Base-by-base conservation (phyloP, 1,140 invertebrate species). In the Eurosta solidaginis region DNA sequence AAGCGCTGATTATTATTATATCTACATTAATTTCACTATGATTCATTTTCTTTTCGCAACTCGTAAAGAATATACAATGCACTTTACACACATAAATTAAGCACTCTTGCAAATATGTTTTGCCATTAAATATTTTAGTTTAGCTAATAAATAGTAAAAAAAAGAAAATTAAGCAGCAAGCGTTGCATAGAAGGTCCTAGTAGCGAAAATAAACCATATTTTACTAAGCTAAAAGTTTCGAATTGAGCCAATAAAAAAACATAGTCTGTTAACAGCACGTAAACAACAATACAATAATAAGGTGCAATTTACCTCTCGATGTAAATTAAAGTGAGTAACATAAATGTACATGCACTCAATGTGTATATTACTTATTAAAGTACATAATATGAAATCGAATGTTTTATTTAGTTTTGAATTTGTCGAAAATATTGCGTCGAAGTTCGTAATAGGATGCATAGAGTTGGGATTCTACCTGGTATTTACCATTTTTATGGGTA, bases 341-440 rank as follows among this genome's bases (percentile, higher is more conserved):
- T 68, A 68, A 68, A 63, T 68, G 59, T 68, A 27, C 59, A 68
- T 68, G 20, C 40, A n/a, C n/a, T n/a, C n/a, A n/a, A 33, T 68
- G 40, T 68, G n/a, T 68, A 68, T 68, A 33, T 22, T 40, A 29
- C 40, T 68, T 68, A 68, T 40, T 68, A 68, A 68, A 68, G 33
- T 40, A n/a, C 40, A 27, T 40, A 7, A 42, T 40, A 22, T 25
- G 25, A 52, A 52, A 54, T 12, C 22, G 20, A 27, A 54, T 25
- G 7, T 17, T n/a, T 17, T n/a, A 17, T n/a, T n/a, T n/a, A n/a
- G n/a, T n/a, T n/a, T n/a, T n/a, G n/a, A n/a, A n/a, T n/a, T n/a
- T n/a, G n/a, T n/a, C n/a, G n/a, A n/a, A n/a, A n/a, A n/a, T n/a
- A n/a, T n/a, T n/a, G n/a, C n/a, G n/a, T n/a, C n/a, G n/a, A n/a